phyloP scores from a whole-genome alignment of 1,140 invertebrate genomes.

The Lethocerus indicus region DNA sequence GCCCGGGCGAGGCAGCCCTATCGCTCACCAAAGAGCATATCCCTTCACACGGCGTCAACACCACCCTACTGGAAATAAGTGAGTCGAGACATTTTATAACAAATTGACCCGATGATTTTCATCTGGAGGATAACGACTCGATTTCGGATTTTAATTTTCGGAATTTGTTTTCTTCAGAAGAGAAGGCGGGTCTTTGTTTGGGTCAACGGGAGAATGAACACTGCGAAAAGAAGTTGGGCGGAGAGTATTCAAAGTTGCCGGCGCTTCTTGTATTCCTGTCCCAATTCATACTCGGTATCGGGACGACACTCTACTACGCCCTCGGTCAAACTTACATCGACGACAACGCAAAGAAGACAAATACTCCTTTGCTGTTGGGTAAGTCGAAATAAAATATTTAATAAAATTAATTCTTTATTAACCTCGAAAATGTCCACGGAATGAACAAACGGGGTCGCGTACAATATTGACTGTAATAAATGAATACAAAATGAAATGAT shows the following conservation, averaged over 20 bases:
- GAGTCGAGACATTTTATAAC: not conserved
- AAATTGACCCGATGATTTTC: not conserved
- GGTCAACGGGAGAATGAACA: not conserved
- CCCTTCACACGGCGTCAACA: too few species aligned
- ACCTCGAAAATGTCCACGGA: too few species aligned
- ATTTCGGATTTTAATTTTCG: not conserved
- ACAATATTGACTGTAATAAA: too few species aligned
- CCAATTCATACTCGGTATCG: conserved; percentile 49
- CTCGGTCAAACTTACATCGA: conserved; percentile 50
- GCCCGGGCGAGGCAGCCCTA: conserved; percentile 33
- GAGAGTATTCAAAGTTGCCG: too few species aligned
- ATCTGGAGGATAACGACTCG: not conserved
- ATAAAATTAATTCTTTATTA: not conserved
- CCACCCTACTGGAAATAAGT: not conserved
- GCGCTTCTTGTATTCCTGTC: conserved; percentile 47
- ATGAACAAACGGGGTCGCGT: too few species aligned
- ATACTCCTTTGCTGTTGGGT: conserved; percentile 40
- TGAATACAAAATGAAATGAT: not conserved
- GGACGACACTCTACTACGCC: conserved; percentile 46
- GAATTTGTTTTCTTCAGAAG: not conserved
- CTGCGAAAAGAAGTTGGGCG: too few species aligned
- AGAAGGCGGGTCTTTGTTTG: not conserved
- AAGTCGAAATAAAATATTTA: too few species aligned
- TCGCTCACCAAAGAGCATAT: conserved; percentile 27
- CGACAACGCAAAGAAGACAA: conserved; percentile 48